Conservation (phyloP, 2,797 vertebrate species). For the Discoglossus pictus region DNA sequence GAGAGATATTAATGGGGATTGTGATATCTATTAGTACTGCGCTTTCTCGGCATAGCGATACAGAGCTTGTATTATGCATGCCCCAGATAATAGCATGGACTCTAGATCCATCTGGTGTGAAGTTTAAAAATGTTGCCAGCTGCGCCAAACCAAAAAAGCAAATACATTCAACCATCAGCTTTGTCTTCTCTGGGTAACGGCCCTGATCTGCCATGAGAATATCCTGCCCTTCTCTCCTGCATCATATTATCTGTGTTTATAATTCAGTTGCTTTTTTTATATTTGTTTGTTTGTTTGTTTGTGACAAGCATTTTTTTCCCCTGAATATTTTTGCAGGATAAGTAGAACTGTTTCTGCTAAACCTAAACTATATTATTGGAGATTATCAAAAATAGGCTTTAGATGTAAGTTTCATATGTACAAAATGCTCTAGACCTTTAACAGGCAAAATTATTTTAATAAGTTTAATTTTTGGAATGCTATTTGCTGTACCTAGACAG, state of each 20-base stretch:
- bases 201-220: slow-evolving; percentile 26
- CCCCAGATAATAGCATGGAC: slow-evolving; percentile 31
- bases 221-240: slow-evolving; percentile 1
- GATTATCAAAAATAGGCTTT: no score
- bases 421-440: no score
- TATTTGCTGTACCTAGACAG: no score
- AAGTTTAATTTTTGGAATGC: no score
- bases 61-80: slow-evolving; percentile 34
- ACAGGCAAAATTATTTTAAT: no score
- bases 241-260: no score
- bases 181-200: slow-evolving; percentile 20
- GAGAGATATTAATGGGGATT: slow-evolving; percentile 41
- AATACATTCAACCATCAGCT: slow-evolving; percentile 32
- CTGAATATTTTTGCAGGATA: background rate
- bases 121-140: slow-evolving; percentile 35
- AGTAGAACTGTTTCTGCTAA: background rate
- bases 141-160: slow-evolving; percentile 30
- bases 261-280: background rate
- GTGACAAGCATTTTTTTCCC: background rate
- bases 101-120: slow-evolving; percentile 33
- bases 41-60: slow-evolving; percentile 20
- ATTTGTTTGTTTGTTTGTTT: background rate
- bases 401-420: no score
- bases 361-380: background rate
- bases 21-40: slow-evolving; percentile 29